Evolutionary conservation across 2,888 invertebrate genomes (phyloP).

Genomic region (Cataglyphis cursor): DNA sequence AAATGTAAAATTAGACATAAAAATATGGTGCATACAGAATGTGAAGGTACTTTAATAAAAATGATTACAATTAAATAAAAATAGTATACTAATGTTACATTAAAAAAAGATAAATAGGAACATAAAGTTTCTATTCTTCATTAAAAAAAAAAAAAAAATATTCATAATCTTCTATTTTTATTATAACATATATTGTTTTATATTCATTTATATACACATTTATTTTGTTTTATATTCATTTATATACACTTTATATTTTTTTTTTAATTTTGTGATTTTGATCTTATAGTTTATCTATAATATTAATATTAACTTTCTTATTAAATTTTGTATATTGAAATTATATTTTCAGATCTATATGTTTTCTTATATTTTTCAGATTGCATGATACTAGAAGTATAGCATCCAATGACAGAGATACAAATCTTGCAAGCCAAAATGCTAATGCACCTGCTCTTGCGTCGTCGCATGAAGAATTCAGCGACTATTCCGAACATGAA

Average conservation of each 20-base stretch:
- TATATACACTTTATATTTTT: neutral
- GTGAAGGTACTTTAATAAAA: neutral
- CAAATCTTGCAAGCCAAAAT: conserved; percentile 79
- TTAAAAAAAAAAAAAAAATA: neutral
- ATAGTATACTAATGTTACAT: neutral
- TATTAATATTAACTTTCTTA: neutral
- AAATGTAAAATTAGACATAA: neutral
- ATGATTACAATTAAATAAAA: neutral
- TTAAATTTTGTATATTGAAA: neutral
- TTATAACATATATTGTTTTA: neutral
- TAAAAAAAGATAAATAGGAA: neutral
- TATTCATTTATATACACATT: no score
- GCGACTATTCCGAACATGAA: conserved; percentile 91
- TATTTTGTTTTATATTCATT: no score
- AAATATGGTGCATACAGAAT: neutral
- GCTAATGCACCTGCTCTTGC: conserved; percentile 78
- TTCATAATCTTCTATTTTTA: neutral
- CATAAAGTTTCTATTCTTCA: neutral
- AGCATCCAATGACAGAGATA: conserved; percentile 76
- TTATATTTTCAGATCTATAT: neutral
- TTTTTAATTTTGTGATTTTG: neutral
- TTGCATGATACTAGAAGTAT: conserved; percentile 79
- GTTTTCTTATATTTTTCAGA: conserved; percentile 66
- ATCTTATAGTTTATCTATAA: neutral
- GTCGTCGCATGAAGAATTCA: conserved; percentile 87